Percentiles rank a stretch among this genome's conserved stretches.
Evolutionary conservation across 2,888 invertebrate species (phyloP).

Genomic region (Euphydryas editha): DNA sequence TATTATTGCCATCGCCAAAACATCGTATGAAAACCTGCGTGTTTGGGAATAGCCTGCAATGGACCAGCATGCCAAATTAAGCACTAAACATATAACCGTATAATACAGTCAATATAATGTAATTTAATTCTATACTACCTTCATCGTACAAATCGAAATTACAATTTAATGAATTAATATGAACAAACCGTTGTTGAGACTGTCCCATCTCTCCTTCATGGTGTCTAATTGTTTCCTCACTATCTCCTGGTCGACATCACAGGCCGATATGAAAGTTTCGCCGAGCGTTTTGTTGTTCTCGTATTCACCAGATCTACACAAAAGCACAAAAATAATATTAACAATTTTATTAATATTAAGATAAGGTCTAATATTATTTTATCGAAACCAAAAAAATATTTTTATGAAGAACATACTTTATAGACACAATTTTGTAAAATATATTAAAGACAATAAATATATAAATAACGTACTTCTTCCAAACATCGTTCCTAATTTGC

Average conservation of each 20-base stretch:
- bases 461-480: conserved; percentile 86
- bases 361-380: neutral
- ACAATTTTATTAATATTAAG: neutral
- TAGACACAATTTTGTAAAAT: neutral
- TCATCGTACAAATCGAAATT: too few species aligned
- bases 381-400: neutral
- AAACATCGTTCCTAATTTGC: conserved; percentile 95
- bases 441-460: neutral
- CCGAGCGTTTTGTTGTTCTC: conserved; percentile 94
- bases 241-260: conserved; percentile 95
- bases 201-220: conserved; percentile 95
- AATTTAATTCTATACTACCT: too few species aligned
- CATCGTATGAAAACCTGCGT: too few species aligned
- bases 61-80: too few species aligned
- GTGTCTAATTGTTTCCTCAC: conserved; percentile 91
- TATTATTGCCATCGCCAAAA: too few species aligned
- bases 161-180: too few species aligned
- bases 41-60: too few species aligned
- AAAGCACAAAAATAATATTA: neutral
- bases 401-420: neutral
- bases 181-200: conserved; percentile 89
- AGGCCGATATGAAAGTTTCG: conserved; percentile 93
- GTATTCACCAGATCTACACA: conserved; percentile 92
- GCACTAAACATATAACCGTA: too few species aligned
- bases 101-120: too few species aligned